phyloP scores from a whole-genome alignment of 2,888 invertebrate genomes.

The Allacma fusca region DNA sequence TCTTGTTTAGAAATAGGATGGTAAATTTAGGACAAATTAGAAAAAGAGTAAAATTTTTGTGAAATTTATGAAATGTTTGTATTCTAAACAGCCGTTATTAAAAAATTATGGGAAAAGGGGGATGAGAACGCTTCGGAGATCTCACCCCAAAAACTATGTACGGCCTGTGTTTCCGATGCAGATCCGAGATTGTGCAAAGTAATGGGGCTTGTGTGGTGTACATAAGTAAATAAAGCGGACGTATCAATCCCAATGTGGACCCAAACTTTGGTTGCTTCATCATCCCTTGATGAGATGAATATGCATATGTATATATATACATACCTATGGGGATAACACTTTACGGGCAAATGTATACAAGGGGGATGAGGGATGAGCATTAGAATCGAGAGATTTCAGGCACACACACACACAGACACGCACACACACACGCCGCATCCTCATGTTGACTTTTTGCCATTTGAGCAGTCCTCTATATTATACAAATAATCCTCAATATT shows the following conservation, averaged over 20 bases:
- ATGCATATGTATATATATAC: background rate
- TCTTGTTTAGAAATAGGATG: too few species aligned
- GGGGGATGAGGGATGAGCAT: constrained; percentile 32
- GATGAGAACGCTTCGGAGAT: too few species aligned
- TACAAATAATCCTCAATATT: background rate
- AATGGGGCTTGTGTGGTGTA: constrained; percentile 4
- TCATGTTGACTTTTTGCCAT: constrained; percentile 59
- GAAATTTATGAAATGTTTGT: too few species aligned
- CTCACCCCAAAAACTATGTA: too few species aligned
- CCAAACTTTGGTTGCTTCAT: constrained; percentile 19
- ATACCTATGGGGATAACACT: background rate
- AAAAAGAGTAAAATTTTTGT: too few species aligned
- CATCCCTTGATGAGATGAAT: constrained; percentile 34
- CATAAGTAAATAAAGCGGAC: constrained; percentile 16
- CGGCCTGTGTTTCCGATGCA: too few species aligned
- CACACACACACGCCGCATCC: constrained; percentile 44
- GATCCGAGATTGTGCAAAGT: background rate
- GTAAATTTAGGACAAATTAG: too few species aligned
- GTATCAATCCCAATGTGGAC: background rate
- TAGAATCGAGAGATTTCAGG: constrained; percentile 19
- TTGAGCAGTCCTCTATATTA: constrained; percentile 24
- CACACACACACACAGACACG: too few species aligned
- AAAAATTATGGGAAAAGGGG: too few species aligned
- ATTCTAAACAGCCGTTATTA: too few species aligned
- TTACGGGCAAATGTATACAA: background rate